Conservation (phyloP, 2,797 vertebrate species). For the Astyanax mexicanus region DNA sequence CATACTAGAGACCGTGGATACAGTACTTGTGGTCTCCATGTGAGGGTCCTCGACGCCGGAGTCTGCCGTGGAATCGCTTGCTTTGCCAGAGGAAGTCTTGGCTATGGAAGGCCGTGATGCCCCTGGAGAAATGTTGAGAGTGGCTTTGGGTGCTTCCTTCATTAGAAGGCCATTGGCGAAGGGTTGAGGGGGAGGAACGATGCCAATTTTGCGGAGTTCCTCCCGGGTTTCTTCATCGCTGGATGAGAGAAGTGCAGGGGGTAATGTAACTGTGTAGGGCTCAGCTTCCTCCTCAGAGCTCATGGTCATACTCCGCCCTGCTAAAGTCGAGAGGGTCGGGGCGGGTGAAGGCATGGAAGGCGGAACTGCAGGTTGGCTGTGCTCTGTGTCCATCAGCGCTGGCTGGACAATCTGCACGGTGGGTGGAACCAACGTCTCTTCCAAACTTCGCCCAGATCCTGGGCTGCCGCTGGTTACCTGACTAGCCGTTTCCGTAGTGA, state of each 20-base stretch:
- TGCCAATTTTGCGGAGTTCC: constrained; percentile 93
- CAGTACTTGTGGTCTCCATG: constrained; percentile 91
- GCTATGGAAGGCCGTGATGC: constrained; percentile 72
- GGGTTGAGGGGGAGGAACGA: constrained; percentile 92
- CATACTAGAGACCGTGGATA: constrained; percentile 94
- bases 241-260: constrained; percentile 91
- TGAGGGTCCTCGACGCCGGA: constrained; percentile 91
- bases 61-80: constrained; percentile 89
- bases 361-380: constrained; percentile 59
- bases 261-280: constrained; percentile 91
- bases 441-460: constrained; percentile 78
- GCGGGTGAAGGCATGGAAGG: constrained; percentile 74
- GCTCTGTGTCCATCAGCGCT: constrained; percentile 54
- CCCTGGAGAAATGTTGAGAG: constrained; percentile 72
- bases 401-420: constrained; percentile 53
- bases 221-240: constrained; percentile 97
- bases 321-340: constrained; percentile 67
- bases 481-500: constrained; percentile 84
- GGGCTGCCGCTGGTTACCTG: constrained; percentile 86
- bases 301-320: constrained; percentile 85
- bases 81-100: constrained; percentile 72
- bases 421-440: constrained; percentile 60
- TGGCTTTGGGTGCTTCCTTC: constrained; percentile 76
- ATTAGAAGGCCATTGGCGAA: constrained; percentile 87
- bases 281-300: constrained; percentile 97